Conservation (phyloP, 2,797 vertebrate genomes). For the Holocentrus rufus region DNA sequence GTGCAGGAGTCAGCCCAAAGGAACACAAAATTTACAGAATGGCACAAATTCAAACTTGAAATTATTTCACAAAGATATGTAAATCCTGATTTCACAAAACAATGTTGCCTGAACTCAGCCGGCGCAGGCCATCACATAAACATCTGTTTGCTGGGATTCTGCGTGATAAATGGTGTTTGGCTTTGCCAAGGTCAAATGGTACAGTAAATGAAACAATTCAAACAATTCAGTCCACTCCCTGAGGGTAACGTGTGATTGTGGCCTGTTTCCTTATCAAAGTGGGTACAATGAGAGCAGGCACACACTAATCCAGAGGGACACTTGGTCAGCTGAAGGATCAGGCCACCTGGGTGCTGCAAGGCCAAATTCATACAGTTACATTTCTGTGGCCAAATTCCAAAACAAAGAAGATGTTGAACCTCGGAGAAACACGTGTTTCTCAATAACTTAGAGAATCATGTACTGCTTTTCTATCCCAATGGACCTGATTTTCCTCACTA, state of each 20-base stretch:
- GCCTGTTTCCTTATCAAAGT: background rate
- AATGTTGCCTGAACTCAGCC: too few species aligned
- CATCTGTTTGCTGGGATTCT: background rate
- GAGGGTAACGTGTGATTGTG: background rate
- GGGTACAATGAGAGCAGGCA: constrained; percentile 10
- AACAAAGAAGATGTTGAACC: background rate
- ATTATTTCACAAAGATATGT: too few species aligned
- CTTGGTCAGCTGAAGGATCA: constrained; percentile 3
- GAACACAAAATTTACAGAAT: background rate
- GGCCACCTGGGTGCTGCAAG: constrained; percentile 20
- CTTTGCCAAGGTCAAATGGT: constrained; percentile 7
- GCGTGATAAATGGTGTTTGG: background rate
- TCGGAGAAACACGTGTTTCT: background rate
- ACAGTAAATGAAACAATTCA: background rate
- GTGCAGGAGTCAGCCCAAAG: background rate
- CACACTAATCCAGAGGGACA: background rate
- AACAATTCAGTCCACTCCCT: background rate
- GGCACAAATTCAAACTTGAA: background rate
- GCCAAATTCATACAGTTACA: background rate
- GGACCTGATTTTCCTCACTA: background rate
- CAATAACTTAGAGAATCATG: background rate
- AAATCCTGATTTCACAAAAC: too few species aligned
- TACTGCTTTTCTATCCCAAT: constrained; percentile 4
- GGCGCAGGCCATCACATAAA: too few species aligned
- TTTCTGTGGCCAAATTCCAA: background rate